Evolutionary conservation across 2,113 vertebrate genomes (phyloP).

Genomic region (Stegostoma tigrinum): DNA sequence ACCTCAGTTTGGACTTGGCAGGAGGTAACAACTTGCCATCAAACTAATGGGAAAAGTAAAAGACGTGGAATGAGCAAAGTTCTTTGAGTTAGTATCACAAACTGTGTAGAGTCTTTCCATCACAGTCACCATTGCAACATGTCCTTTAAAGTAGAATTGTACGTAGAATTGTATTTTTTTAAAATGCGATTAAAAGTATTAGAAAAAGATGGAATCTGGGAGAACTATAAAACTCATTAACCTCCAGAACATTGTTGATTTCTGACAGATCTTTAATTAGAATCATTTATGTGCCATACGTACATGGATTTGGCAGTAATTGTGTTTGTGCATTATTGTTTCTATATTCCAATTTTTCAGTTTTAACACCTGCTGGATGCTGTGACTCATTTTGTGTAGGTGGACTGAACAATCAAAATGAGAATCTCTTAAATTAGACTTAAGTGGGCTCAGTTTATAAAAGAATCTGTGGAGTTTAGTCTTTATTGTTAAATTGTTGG

Average conservation of each 20-base stretch:
- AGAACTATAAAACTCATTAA: not conserved
- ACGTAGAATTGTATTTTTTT: not conserved
- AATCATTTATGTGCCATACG: not conserved
- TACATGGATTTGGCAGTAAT: not conserved
- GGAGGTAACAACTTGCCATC: not conserved
- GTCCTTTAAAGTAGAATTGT: not conserved
- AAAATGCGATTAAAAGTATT: not conserved
- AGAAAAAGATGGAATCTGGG: not conserved
- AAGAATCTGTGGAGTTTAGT: conserved; percentile 8
- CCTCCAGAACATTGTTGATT: not conserved
- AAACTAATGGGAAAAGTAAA: not conserved
- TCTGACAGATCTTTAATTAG: conserved; percentile 5
- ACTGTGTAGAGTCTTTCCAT: not conserved
- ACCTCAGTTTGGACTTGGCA: not conserved
- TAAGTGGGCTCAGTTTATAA: conserved; percentile 17
- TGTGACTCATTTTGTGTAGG: conserved; percentile 29
- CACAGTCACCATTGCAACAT: not conserved
- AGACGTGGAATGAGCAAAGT: not conserved
- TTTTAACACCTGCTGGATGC: not conserved
- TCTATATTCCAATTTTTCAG: not conserved
- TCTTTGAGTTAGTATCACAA: not conserved
- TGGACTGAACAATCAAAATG: not conserved
- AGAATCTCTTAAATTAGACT: not conserved
- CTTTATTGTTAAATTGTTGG: not conserved
- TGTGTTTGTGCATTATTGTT: conserved; percentile 8